Conservation (phyloP, 2,888 invertebrate genomes). For the Orgyia antiqua region DNA sequence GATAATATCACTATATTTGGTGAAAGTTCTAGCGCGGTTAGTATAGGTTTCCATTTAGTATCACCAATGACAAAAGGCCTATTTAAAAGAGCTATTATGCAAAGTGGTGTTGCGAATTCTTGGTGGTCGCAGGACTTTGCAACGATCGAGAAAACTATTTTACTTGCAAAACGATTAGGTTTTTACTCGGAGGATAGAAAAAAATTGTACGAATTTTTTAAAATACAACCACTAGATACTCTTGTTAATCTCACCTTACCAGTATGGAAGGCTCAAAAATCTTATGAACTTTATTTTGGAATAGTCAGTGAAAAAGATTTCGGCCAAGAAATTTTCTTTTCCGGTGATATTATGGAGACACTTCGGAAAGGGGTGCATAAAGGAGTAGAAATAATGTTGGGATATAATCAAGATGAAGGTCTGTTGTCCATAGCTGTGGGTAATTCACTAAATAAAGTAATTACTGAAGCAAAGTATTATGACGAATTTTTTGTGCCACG, state of each 20-base stretch:
- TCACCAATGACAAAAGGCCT: constrained; percentile 65
- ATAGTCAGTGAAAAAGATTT: constrained; percentile 43
- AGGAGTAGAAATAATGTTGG: constrained; percentile 82
- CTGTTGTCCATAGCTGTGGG: constrained; percentile 21
- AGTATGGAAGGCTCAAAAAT: constrained; percentile 24
- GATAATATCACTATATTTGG: constrained; percentile 64
- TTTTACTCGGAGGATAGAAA: constrained; percentile 41
- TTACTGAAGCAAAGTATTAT: constrained; percentile 32
- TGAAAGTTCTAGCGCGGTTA: constrained; percentile 56
- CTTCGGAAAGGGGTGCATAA: constrained; percentile 62
- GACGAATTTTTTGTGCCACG: constrained; percentile 42
- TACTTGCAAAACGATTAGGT: constrained; percentile 42
- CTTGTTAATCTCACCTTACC: constrained; percentile 28
- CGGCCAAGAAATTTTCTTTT: constrained; percentile 43
- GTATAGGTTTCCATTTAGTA: constrained; percentile 47
- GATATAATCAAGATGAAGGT: constrained; percentile 85
- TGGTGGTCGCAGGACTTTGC: constrained; percentile 65
- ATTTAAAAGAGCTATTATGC: constrained; percentile 76
- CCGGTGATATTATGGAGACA: constrained; percentile 41
- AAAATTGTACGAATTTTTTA: constrained; percentile 46
- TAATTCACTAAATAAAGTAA: constrained; percentile 19
- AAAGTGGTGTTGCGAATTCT: constrained; percentile 81
- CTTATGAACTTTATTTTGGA: constrained; percentile 28
- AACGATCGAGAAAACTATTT: constrained; percentile 63
- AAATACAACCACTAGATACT: constrained; percentile 33